Base-by-base conservation (phyloP, 2,888 invertebrate genomes). In the Acleris holmiana region DNA sequence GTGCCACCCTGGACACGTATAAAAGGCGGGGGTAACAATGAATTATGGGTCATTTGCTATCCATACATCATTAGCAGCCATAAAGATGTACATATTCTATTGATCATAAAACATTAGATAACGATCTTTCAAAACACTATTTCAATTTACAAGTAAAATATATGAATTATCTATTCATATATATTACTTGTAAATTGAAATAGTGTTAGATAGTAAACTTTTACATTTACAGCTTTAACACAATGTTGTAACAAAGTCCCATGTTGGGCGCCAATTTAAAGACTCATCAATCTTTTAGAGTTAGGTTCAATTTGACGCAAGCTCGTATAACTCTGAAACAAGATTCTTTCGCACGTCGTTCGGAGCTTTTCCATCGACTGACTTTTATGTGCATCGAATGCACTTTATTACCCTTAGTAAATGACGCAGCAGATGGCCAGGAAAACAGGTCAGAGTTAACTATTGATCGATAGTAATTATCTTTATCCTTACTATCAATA, bases 271-370 rank as follows among this genome's bases (percentile, higher is more conserved):
- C 49, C 47, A 68, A 17, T 44, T n/a, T 41, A 48, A 54, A 10
- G 54, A 60, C 49, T 44, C 59, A 44, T 65, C 59, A 65, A 65
- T 65, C 48, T 65, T 65, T 60, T 55, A 65, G 54, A 49, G 57
- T 57, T 51, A 21, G 54, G 48, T 65, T 29, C 59, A 50, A 65
- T 65, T 60, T 44, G 54, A 60, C 49, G 21, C 53, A 23, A n/a
- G 48, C 13, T 59, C 17, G 48, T 65, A 65, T 54, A 65, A 65
- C 44, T 65, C 53, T 55, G 46, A 55, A 46, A 46, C 41, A 48
- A 18, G 44, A 60, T 65, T 49, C 59, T 54, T 65, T 60, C 23
- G 44, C 59, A 59, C 65, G 54, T 60, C 54, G 49, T 55, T 59
- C 55, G 8, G 10, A 23, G 18, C 46, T 63, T 63, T 63, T 58